phyloP scores from a whole-genome alignment of 1,140 invertebrate genomes.

The Tetragonula clypearis region DNA sequence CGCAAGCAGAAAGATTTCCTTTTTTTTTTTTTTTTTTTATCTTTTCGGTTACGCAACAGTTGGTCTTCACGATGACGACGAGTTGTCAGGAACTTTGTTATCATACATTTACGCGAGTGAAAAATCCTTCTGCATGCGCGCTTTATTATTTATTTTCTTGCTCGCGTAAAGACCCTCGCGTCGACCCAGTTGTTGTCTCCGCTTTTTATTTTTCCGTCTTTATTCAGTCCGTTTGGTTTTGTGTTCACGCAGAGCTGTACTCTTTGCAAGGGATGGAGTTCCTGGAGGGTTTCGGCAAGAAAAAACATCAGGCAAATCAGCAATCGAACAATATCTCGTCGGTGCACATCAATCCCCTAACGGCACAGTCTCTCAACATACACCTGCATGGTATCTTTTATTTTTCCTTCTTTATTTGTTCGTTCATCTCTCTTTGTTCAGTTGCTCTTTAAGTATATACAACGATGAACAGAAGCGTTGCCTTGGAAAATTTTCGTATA shows the following conservation, averaged over 20 bases:
- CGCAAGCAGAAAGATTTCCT: background rate
- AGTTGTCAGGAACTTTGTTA: background rate
- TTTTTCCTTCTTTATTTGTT: constrained; percentile 18
- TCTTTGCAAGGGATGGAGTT: constrained; percentile 81
- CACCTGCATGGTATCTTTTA: constrained; percentile 90
- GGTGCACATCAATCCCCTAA: constrained; percentile 82
- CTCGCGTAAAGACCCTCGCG: background rate
- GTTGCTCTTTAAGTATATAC: background rate
- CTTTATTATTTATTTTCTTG: background rate
- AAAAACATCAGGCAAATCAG: constrained; percentile 75
- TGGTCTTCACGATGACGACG: too few relatives aligned
- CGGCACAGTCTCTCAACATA: constrained; percentile 92
- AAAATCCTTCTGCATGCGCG: background rate
- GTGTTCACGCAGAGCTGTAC: constrained; percentile 75
- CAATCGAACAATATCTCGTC: constrained; percentile 72
- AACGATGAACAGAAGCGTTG: background rate
- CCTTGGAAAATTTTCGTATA: background rate
- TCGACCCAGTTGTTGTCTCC: background rate
- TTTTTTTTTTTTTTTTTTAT: too few relatives aligned
- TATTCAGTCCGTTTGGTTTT: constrained; percentile 64
- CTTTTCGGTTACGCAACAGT: background rate
- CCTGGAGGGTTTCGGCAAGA: constrained; percentile 80
- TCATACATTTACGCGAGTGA: background rate
- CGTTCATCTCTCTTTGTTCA: background rate
- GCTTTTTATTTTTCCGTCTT: background rate